Evolutionary conservation across 2,888 invertebrate species (phyloP), one percentile per base, ranked within the genome.

Genomic region (Melanophora roralis): DNA sequence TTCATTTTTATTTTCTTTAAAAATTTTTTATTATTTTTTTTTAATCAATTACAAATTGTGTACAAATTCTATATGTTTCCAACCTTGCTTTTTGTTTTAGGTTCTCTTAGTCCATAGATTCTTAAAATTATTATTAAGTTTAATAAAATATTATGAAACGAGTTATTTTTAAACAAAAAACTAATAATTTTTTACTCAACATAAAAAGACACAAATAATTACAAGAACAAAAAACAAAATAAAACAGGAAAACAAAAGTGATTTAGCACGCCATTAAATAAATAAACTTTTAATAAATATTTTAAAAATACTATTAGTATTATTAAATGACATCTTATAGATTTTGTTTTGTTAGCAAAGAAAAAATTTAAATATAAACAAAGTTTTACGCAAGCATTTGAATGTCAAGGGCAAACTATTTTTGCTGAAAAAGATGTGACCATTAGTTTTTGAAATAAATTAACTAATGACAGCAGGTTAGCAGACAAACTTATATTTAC

Each of bases 41-140:
- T 47, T 19, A 3, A 27, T 19, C 27, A 67, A 43, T 47, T 38
- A 55, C 16, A 57, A 68, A 68, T 68, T 45, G 36, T 57, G 45
- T 47, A 16, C 4, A 21, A 27, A 8, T 53, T 11, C 12, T 12
- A 16, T 36, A 6, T 55, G 9, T 55, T 11, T 32, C 32, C 34
- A 14, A 19, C 16, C 5, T 55, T 55, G 36, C 55, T 55, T 8
- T 16, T 36, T 6, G 16, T 3, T 55, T 12, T 19, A 55, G 4
- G 11, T 27, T 6, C 6, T 6, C 6, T 16, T 5, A 53, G 27
- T 32, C 53, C 32, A 32, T 32, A 16, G 32, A 34, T 32, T 16
- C 27, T 53, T 53, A 3, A 53, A 53, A 53, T 51, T 6, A 51
- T 27, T 27, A 14, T 14, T 14, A n/a, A n/a, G n/a, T n/a, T n/a